Evolutionary conservation across 2,797 vertebrate genomes (phyloP), one percentile per base, ranked within the genome.

Genomic region (Gymnothorax javanicus): DNA sequence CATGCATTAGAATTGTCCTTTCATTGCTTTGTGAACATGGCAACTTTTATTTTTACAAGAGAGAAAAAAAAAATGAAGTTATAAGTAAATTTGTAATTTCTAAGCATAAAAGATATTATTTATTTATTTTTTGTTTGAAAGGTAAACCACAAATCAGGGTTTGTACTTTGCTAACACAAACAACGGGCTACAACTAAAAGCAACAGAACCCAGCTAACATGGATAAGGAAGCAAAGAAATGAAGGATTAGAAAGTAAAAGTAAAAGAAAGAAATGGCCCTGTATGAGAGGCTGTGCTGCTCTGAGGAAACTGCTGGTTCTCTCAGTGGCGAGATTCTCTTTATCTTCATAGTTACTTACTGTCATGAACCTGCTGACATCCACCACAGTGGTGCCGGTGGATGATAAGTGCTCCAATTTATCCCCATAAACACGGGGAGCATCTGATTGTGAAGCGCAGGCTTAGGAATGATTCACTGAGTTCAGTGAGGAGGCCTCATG

Each of bases 391-490:
- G 77, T 11, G 77, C 17, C 1, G 52, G 77, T 7, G 3, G 6
- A 43, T 81, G 77, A 81, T 81, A 81, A 52, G n/a, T 2, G 20
- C 50, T 3, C 43, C 17, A 5, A 15, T 56, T 7, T 20, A 50
- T 79, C 75, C 52, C 50, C 15, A 56, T 79, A 79, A 79, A 79
- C 75, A 79, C 17, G 54, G 52, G 54, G 43, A n/a, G 75, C 43
- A 56, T 56, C 43, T 56, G 50, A 79, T 54, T 79, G 75, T 79
- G 75, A 79, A 79, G 75, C 43, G 50, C 75, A 79, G 52, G 75
- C 43, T 79, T 79, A 54, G 75, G 75, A 52, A 79, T 56, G 75
- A 79, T 43, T 20, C 20, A 54, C 54, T 15, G 50, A 50, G 50
- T 17, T 43, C 50, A 13, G 13, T 2, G 7, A 79, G 20, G 50